A percentile compares a stretch with the other conserved stretches of the same genome.
Evolutionary conservation across 2,888 invertebrate genomes (phyloP).

Genomic region (Hirtodrosophila cameraria): DNA sequence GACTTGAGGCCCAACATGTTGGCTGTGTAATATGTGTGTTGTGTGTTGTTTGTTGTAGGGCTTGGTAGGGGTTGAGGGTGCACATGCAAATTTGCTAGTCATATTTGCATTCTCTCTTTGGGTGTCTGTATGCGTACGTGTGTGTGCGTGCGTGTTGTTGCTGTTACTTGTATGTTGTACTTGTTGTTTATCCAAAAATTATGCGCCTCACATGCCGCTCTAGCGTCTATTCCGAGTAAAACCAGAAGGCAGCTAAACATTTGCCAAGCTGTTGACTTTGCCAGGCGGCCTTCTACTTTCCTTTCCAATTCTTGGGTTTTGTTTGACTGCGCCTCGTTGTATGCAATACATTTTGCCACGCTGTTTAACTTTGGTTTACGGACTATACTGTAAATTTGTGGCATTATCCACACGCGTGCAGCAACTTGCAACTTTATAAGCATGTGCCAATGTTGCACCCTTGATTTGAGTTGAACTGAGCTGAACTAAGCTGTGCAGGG

Average conservation of each 20-base stretch:
- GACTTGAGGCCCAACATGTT: constrained; percentile 46
- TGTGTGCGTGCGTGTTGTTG: constrained; percentile 20
- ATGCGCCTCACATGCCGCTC: constrained; percentile 50
- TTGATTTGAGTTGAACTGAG: no score
- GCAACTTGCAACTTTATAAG: constrained; percentile 36
- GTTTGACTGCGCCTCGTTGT: constrained; percentile 30
- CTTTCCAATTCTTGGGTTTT: constrained; percentile 1
- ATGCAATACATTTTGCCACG: constrained; percentile 41
- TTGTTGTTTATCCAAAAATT: constrained; percentile 72
- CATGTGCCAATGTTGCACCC: constrained; percentile 17
- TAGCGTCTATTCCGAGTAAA: constrained; percentile 8
- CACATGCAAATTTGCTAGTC: constrained; percentile 65
- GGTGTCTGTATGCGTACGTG: constrained; percentile 12
- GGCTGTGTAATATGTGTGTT: constrained; percentile 9
- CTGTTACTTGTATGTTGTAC: constrained; percentile 37
- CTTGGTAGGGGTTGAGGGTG: constrained; percentile 2
- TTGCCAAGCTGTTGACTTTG: constrained; percentile 63
- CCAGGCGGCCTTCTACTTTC: constrained; percentile 8
- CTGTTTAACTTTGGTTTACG: constrained; percentile 37
- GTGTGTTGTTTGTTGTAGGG: constrained; percentile 8
- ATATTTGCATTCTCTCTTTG: constrained; percentile 59
- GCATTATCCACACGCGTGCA: constrained; percentile 40
- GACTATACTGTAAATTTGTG: constrained; percentile 24
- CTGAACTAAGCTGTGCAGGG: background rate
- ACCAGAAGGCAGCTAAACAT: constrained; percentile 58